These are phyloP conservation scores for Poliocrania exsul DNA, from an alignment of 2,797 vertebrate species.

Conservation along the genomic window DNA sequence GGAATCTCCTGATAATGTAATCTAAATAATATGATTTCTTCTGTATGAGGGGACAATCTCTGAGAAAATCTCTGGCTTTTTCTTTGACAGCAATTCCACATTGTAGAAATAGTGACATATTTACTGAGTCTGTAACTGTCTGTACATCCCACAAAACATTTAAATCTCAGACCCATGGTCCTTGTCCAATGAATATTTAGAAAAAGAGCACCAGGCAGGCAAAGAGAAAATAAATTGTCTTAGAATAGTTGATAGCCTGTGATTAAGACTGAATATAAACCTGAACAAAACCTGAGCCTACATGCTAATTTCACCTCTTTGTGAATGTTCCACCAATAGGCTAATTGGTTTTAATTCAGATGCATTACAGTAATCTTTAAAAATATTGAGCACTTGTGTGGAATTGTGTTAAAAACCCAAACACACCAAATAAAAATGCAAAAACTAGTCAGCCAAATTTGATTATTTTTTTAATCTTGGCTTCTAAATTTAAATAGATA, in stretches of 20 bases:
- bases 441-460: neutral
- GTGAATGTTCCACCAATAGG: neutral
- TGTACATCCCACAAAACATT: neutral
- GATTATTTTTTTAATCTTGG: neutral
- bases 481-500: neutral
- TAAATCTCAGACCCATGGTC: neutral
- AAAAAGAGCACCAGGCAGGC: neutral
- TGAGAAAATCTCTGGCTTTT: neutral
- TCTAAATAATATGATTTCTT: neutral
- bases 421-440: accelerated
- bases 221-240: neutral
- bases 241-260: neutral
- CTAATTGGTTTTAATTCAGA: neutral
- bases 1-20: neutral
- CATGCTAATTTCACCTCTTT: neutral
- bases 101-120: neutral
- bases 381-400: neutral
- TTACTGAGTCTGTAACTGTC: neutral
- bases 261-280: neutral
- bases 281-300: neutral
- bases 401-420: neutral
- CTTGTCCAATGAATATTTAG: neutral
- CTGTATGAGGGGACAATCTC: neutral
- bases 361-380: neutral
- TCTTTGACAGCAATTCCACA: neutral